Conservation (phyloP, 2,888 invertebrate genomes). For the Macroteleia sp. region DNA sequence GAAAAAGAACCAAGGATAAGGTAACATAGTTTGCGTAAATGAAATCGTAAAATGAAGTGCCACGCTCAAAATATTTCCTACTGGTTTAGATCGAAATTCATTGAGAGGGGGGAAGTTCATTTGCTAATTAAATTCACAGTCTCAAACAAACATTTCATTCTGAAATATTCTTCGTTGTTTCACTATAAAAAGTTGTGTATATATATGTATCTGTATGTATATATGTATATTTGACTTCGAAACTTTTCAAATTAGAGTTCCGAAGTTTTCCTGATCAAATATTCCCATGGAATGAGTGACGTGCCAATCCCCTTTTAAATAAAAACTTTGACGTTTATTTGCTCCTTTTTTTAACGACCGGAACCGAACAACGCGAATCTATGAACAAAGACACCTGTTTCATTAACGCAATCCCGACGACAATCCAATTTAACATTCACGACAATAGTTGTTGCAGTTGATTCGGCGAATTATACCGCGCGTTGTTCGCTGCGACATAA, state of each 20-base stretch:
- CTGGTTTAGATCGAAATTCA: slow-evolving; percentile 15
- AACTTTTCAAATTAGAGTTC: slow-evolving; percentile 62
- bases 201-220: no score
- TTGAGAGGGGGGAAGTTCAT: slow-evolving; percentile 20
- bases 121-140: slow-evolving; percentile 46
- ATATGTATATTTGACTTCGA: slow-evolving; percentile 43
- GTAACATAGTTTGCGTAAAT: slow-evolving; percentile 17
- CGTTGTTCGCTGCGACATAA: background rate
- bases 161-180: slow-evolving; percentile 30
- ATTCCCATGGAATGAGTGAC: slow-evolving; percentile 50
- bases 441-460: slow-evolving; percentile 12
- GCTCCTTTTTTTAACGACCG: slow-evolving; percentile 28
- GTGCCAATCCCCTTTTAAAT: slow-evolving; percentile 40
- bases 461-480: slow-evolving; percentile 1
- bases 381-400: slow-evolving; percentile 29
- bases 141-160: slow-evolving; percentile 36
- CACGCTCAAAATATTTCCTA: slow-evolving; percentile 6
- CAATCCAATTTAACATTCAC: slow-evolving; percentile 6
- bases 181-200: slow-evolving; percentile 20
- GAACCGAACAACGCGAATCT: slow-evolving; percentile 9
- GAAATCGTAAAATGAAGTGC: slow-evolving; percentile 27
- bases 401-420: slow-evolving; percentile 17
- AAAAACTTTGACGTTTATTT: slow-evolving; percentile 46
- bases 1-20: no score
- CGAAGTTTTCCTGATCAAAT: slow-evolving; percentile 52